Evolutionary conservation across 1,140 invertebrate genomes (phyloP).

Genomic region (Pseudomyrmex flavicornis): DNA sequence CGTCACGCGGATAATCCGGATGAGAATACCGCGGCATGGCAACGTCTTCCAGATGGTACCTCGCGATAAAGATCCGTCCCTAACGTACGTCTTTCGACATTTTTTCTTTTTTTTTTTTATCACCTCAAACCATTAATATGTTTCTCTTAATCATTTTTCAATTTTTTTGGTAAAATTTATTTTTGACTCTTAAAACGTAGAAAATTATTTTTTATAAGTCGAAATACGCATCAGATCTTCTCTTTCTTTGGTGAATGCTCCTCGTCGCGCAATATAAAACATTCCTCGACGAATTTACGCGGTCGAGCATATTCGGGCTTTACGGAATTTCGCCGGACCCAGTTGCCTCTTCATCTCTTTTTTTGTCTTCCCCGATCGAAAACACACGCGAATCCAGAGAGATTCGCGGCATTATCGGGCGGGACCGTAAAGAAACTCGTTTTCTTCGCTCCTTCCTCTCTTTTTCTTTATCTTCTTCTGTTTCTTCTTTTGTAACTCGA

Average conservation of each 20-base stretch:
- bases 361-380: constrained; percentile 48
- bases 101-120: neutral
- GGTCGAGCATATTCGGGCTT: constrained; percentile 38
- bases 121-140: constrained; percentile 2
- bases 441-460: constrained; percentile 36
- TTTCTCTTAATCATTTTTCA: neutral
- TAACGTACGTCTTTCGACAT: constrained; percentile 2
- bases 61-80: constrained; percentile 5
- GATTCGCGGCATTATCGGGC: constrained; percentile 54
- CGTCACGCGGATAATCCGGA: constrained; percentile 51
- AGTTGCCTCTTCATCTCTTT: constrained; percentile 47
- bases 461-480: constrained; percentile 61
- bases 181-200: neutral
- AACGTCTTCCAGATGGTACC: constrained; percentile 27
- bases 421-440: constrained; percentile 41
- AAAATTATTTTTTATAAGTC: neutral
- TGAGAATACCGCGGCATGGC: constrained; percentile 24
- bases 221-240: neutral
- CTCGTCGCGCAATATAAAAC: no score
- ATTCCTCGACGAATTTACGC: constrained; percentile 18
- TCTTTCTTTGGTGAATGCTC: neutral
- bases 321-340: constrained; percentile 61
- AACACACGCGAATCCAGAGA: constrained; percentile 47
- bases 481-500: constrained; percentile 54
- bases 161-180: constrained; percentile 3